Percentiles rank a stretch among this genome's conserved stretches.
Evolutionary conservation across 2,113 vertebrate species (phyloP).

Genomic region (Tichodroma muraria): DNA sequence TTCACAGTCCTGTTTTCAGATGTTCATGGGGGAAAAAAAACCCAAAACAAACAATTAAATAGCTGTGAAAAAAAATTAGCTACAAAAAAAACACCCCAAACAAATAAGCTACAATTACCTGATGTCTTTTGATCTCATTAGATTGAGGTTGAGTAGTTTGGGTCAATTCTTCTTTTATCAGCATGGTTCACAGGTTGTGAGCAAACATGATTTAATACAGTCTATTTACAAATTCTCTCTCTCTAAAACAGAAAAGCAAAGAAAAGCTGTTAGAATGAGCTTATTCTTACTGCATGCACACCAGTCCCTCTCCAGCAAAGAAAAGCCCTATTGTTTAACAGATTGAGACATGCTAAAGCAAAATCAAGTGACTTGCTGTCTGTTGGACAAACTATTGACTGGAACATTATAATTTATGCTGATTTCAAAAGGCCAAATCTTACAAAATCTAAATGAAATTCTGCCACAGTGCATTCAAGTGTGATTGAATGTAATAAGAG

Average conservation of each 20-base stretch:
- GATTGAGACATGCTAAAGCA: not conserved
- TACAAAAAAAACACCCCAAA: not conserved
- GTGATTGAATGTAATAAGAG: not conserved
- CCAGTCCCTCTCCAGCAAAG: not conserved
- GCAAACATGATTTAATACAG: not conserved
- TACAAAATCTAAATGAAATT: slow-evolving; percentile 2
- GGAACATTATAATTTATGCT: not conserved
- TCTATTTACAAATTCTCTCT: not conserved
- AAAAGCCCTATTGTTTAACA: slow-evolving; percentile 32
- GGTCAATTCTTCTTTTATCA: not conserved
- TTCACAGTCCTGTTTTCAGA: not conserved
- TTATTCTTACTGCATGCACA: not conserved
- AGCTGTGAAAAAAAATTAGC: not conserved
- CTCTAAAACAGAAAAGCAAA: not conserved
- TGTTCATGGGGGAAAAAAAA: not conserved
- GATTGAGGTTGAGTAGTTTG: not conserved
- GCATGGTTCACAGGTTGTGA: not conserved
- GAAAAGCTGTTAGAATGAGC: not conserved
- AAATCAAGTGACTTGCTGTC: slow-evolving; percentile 10
- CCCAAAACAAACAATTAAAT: not conserved
- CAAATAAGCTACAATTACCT: not conserved
- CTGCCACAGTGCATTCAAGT: not conserved
- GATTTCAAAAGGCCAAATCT: not conserved
- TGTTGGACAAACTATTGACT: slow-evolving; percentile 14
- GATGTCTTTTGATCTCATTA: not conserved